Conservation (phyloP, 2,797 vertebrate genomes). For the Onychomys arenicola region DNA sequence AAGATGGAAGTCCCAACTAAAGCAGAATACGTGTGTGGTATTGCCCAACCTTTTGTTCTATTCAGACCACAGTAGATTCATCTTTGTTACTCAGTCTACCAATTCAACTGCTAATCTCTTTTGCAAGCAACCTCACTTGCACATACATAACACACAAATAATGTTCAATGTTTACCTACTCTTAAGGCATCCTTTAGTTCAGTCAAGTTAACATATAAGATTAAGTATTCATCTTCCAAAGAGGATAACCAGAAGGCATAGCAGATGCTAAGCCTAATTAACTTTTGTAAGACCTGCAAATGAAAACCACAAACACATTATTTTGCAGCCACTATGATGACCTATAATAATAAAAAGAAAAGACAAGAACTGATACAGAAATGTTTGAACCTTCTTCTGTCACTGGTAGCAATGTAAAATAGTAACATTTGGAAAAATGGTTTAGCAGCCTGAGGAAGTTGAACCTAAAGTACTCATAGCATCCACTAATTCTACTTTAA, state of each 20-base stretch:
- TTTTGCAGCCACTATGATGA: not conserved
- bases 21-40: not conserved
- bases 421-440: not conserved
- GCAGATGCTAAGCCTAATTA: not conserved
- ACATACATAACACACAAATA: not conserved
- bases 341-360: not conserved
- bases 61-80: not conserved
- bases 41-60: not conserved
- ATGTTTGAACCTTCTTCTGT: not conserved
- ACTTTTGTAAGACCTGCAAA: not conserved
- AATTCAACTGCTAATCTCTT: not conserved
- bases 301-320: not conserved
- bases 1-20: no score
- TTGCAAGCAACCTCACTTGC: not conserved
- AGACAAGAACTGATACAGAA: not conserved
- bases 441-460: conserved; percentile 22
- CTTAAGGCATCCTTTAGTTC: not conserved
- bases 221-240: not conserved
- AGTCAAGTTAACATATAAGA: not conserved
- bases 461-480: not conserved
- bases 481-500: not conserved
- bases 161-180: not conserved
- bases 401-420: conserved; percentile 11
- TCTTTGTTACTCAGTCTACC: not conserved
- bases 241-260: not conserved